Evolutionary conservation across 2,797 vertebrate species (phyloP).

Genomic region (Coregonus ussuriensis): DNA sequence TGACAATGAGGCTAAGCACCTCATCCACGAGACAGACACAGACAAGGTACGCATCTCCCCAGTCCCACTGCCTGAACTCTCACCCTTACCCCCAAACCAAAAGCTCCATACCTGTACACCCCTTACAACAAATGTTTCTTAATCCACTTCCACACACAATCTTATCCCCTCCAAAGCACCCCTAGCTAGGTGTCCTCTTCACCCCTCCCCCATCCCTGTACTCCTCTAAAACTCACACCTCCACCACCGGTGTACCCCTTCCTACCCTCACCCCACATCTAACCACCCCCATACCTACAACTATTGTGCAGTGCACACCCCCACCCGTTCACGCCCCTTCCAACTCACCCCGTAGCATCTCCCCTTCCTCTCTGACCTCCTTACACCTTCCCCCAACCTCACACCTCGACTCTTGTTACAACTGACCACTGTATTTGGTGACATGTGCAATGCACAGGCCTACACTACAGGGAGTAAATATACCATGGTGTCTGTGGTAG

Average conservation of each 20-base stretch:
- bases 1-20: constrained; percentile 69
- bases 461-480: background rate
- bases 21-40: constrained; percentile 67
- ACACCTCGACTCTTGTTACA: background rate
- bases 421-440: background rate
- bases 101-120: background rate
- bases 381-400: no score
- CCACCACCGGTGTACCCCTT: no score
- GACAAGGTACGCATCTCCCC: constrained; percentile 56
- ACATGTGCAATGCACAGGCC: background rate
- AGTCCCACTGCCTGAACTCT: background rate
- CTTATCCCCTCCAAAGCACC: background rate
- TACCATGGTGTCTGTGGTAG: background rate
- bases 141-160: background rate
- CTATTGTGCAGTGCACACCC: no score
- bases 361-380: no score
- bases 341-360: no score
- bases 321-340: no score
- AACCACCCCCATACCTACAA: no score
- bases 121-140: background rate
- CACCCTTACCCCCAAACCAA: background rate
- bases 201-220: constrained; percentile 62
- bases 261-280: no score
- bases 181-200: background rate
- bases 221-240: constrained; percentile 33